phyloP scores from a whole-genome alignment of 2,888 invertebrate genomes.

The Phaedon cochleariae region DNA sequence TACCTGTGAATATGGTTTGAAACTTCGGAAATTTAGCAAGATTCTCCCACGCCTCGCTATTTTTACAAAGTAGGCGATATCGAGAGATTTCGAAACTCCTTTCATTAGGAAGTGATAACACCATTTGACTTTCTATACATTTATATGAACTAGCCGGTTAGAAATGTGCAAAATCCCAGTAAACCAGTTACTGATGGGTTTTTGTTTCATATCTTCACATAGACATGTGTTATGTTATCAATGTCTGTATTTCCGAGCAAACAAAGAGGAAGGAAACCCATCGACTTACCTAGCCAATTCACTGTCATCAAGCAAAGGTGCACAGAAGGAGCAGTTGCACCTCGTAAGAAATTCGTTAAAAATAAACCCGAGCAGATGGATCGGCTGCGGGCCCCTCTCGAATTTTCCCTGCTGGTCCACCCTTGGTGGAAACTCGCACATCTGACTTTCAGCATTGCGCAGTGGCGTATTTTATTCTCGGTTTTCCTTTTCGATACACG shows the following conservation, averaged over 20 bases:
- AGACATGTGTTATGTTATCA: too few relatives aligned
- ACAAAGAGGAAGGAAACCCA: neutral
- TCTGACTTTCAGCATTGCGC: slow-evolving; percentile 43
- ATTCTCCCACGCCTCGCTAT: too few relatives aligned
- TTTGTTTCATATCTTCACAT: too few relatives aligned
- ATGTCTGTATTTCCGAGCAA: neutral
- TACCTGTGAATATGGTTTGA: too few relatives aligned
- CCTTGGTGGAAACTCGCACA: slow-evolving; percentile 41
- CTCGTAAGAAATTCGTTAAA: slow-evolving; percentile 38
- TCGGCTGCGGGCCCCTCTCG: slow-evolving; percentile 25
- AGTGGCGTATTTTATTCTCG: slow-evolving; percentile 3
- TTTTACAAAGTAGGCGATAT: too few relatives aligned
- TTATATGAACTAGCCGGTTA: too few relatives aligned
- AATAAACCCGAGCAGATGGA: slow-evolving; percentile 36
- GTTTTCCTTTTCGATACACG: slow-evolving; percentile 1
- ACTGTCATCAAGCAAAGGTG: slow-evolving; percentile 24
- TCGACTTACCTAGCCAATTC: neutral
- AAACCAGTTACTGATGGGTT: too few relatives aligned
- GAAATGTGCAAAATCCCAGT: too few relatives aligned
- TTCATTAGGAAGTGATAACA: too few relatives aligned
- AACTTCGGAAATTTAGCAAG: too few relatives aligned
- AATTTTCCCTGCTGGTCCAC: slow-evolving; percentile 34
- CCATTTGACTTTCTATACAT: too few relatives aligned
- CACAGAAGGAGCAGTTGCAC: slow-evolving; percentile 28
- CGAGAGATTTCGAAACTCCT: too few relatives aligned